Evolutionary conservation across 2,113 vertebrate genomes (phyloP), one percentile per base, ranked within the genome.

Genomic region (Dasyurus viverrinus): DNA sequence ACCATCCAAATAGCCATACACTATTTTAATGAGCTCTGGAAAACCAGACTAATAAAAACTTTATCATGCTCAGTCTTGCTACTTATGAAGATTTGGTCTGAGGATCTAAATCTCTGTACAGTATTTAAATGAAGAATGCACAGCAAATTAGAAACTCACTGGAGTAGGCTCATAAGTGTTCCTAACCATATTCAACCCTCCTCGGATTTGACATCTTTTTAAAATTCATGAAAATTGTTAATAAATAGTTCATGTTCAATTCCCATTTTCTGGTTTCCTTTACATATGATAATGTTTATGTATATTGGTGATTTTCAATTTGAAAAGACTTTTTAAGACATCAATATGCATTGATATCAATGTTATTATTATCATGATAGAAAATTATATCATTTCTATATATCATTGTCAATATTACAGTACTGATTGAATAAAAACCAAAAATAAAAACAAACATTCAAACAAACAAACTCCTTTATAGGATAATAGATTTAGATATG

Each of bases 21-120:
- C 89, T 19, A 50, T 92, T 53, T 94, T 92, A 89, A 91, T 84
- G n/a, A 91, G 22, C 93, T 53, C 91, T 55, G 91, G 25, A 3
- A 47, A 94, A 94, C 91, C 53, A 92, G 10, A 94, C 53, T 90
- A 90, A 93, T 68, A 6, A 95, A 92, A 10, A 89, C 30, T 93
- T 91, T 94, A 50, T 76, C 91, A 57, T 84, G 46, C 24, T 22
- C 54, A 91, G 11, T 92, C 95, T 55, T 57, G 25, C 11, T 36
- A 23, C 54, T 84, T 50, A 8, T 22, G 11, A 12, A 91, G 42
- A 1, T 60, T 68, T 36, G 42, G 46, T 26, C 16, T 90, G 23
- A 26, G 27, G 53, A 89, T 93, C 14, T 47, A 54, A 8, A 94
- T 89, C 36, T 89, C 92, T 57, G 89, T 24, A 60, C 8, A 30